phyloP scores from a whole-genome alignment of 2,888 invertebrate genomes.

The Pseudanteris insignis region DNA sequence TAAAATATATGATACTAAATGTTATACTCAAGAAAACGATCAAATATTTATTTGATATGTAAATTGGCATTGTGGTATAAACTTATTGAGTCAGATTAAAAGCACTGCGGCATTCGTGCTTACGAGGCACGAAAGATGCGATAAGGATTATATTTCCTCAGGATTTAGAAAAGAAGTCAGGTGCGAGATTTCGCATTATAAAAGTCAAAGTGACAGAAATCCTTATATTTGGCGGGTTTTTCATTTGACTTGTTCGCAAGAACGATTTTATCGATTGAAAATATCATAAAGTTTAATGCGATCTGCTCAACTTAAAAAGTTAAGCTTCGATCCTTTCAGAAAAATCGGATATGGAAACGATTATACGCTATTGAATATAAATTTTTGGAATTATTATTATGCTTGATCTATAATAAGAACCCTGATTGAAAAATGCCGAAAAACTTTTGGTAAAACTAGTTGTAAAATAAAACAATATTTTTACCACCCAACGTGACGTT shows the following conservation, averaged over 20 bases:
- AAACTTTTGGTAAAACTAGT: too few relatives aligned
- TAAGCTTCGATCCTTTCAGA: conserved; percentile 27
- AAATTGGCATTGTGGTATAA: too few relatives aligned
- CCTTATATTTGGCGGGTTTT: conserved; percentile 13
- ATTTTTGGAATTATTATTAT: conserved; percentile 20
- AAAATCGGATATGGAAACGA: not conserved
- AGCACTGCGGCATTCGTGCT: conserved; percentile 6
- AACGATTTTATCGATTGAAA: conserved; percentile 12
- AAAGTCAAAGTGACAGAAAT: conserved; percentile 13
- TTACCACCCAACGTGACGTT: too few relatives aligned
- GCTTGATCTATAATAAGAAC: too few relatives aligned
- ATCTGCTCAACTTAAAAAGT: conserved; percentile 45
- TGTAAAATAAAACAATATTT: too few relatives aligned
- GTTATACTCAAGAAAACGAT: too few relatives aligned
- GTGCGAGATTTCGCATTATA: conserved; percentile 19
- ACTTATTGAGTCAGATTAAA: too few relatives aligned
- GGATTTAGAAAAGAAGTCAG: conserved; percentile 14
- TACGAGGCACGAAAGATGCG: conserved; percentile 5
- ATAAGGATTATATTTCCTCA: not conserved
- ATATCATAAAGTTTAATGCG: conserved; percentile 32
- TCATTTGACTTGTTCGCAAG: conserved; percentile 6
- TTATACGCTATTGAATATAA: conserved; percentile 14
- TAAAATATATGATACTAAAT: too few relatives aligned
- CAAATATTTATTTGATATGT: too few relatives aligned
- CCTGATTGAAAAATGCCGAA: too few relatives aligned